phyloP scores from a whole-genome alignment of 2,797 vertebrate species.

The Sciurus carolinensis region DNA sequence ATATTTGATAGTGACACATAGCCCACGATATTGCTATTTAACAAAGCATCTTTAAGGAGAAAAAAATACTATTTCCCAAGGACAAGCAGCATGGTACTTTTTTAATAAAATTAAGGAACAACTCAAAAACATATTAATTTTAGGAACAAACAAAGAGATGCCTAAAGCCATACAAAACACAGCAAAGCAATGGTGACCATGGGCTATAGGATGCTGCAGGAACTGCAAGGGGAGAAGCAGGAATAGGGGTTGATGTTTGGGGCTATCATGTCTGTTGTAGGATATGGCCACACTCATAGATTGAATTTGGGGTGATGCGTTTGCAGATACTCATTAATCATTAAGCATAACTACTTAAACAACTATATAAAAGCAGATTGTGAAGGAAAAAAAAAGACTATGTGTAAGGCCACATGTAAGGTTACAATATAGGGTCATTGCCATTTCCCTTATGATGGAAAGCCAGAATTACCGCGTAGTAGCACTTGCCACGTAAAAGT shows the following conservation, averaged over 20 bases:
- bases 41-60: neutral
- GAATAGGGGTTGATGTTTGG: neutral
- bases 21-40: neutral
- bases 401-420: too few species aligned
- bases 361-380: neutral
- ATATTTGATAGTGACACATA: neutral
- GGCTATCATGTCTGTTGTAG: neutral
- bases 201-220: neutral
- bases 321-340: neutral
- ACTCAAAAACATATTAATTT: neutral
- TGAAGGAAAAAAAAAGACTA: neutral
- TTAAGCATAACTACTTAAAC: neutral
- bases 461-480: neutral
- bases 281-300: neutral
- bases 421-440: neutral
- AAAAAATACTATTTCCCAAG: neutral
- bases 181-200: neutral
- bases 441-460: neutral
- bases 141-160: neutral
- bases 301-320: neutral
- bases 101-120: neutral
- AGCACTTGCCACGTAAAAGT: neutral
- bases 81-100: neutral
- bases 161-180: neutral
- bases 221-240: fast-evolving